These are phyloP conservation scores for Eulemur mongoz DNA, from an alignment of 2,797 vertebrate species.

Conservation along the genomic window DNA sequence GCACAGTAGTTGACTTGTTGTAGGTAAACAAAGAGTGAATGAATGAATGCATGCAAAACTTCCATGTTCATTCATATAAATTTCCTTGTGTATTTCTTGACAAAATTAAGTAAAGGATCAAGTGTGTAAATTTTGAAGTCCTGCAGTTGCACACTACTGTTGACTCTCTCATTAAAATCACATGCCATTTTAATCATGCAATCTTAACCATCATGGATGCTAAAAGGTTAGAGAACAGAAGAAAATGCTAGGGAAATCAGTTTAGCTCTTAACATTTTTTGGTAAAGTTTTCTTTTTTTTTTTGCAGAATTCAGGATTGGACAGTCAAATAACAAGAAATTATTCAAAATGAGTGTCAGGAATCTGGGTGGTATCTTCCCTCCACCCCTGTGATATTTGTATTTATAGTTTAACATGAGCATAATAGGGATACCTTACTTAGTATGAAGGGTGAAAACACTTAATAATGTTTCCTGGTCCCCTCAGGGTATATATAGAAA, in stretches of 20 bases:
- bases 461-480: background rate
- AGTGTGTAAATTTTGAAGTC: background rate
- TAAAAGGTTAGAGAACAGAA: background rate
- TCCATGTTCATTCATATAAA: background rate
- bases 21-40: background rate
- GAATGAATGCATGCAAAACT: background rate
- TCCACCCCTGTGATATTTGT: background rate
- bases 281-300: background rate
- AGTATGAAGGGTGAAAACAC: background rate
- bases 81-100: background rate
- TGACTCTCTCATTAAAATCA: background rate
- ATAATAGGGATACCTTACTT: background rate
- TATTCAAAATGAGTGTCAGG: background rate
- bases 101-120: background rate
- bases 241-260: background rate
- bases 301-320: background rate
- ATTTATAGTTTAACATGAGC: background rate
- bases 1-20: background rate
- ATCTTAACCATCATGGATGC: background rate
- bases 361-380: background rate
- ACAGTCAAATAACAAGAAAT: background rate
- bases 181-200: background rate
- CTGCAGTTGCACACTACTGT: background rate
- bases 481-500: background rate
- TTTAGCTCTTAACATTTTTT: background rate